Evolutionary conservation across 1,140 invertebrate species (phyloP), one percentile per base, ranked within the genome.

Genomic region (Drosophila mayri): DNA sequence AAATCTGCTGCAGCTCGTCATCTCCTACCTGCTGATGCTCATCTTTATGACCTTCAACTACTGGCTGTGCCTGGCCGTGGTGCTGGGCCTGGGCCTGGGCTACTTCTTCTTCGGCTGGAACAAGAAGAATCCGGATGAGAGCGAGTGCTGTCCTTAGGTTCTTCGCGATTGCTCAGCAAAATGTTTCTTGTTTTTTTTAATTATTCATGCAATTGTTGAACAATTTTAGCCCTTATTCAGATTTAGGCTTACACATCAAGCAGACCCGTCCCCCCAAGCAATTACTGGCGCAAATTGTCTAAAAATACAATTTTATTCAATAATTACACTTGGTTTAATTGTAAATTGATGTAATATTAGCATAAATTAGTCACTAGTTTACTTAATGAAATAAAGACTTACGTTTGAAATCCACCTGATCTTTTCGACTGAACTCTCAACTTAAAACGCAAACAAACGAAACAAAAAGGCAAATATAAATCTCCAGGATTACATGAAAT

Each of bases 41-140:
- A 96, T 99, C 65, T 99, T 99, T 93, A 99, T 99, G 98, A 99
- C 97, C 0, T 99, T 98, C 94, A 99, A 99, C 93, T 96, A 97
- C 50, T 99, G 97, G 97, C 94, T 99, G 8, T 98, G 98, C 88
- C 76, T 98, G 35, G 96, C 97, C 1, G 95, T 99, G 20, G 95
- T 98, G 1, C 84, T 98, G 9, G 98, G 98, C 0, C 96, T 97
- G 18, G 97, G 95, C 0, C 93, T 96, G 4, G 98, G 98, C 1
- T 99, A 98, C 93, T 98, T 99, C 92, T 94, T 98, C 59, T 99
- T 99, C 92, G 98, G 97, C 9, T 99, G 97, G 97, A 71, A 90
- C 52, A 81, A 87, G 52, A 80, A 87, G 49, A 79, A 80, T 52
- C 63, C 82, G 2, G 64, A 81, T 28, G 87, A 82, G 8, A 81